These are phyloP conservation scores for Carduelis carduelis DNA, from an alignment of 2,797 vertebrate species.

Conservation along the genomic window DNA sequence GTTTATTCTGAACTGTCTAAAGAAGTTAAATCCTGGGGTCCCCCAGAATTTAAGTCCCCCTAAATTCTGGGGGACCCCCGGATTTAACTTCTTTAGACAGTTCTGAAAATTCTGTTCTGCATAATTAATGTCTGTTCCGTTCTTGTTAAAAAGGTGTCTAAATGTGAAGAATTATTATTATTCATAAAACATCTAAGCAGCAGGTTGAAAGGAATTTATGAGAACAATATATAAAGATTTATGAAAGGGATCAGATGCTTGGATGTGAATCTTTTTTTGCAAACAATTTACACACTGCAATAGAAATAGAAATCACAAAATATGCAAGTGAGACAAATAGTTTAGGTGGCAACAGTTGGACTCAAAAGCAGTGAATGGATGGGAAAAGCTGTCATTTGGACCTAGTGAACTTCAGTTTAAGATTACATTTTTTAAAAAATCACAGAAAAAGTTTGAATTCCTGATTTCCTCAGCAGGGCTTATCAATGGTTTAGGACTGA, in stretches of 20 bases:
- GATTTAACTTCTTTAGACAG: not conserved
- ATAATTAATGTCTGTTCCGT: not conserved
- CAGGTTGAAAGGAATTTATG: not conserved
- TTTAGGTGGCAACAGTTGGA: not conserved
- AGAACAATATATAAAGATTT: not conserved
- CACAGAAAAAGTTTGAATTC: not conserved
- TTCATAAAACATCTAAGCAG: not conserved
- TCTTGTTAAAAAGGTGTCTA: not conserved
- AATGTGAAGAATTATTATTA: not conserved
- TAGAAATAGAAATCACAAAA: not conserved
- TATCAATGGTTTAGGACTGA: not conserved
- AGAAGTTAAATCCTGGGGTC: too few relatives aligned
- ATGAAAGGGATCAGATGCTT: not conserved
- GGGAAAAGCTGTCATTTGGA: not conserved
- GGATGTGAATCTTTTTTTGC: not conserved
- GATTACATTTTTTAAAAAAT: accelerated
- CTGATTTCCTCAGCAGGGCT: not conserved
- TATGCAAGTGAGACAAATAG: not conserved
- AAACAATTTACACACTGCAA: not conserved
- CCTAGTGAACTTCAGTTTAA: not conserved
- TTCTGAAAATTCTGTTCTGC: not conserved
- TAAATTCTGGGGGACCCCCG: accelerated
- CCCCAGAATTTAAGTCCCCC: too few relatives aligned
- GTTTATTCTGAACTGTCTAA: too few relatives aligned
- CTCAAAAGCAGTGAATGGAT: not conserved